These are phyloP conservation scores for Dendrocopos noguchii DNA, from an alignment of 2,113 vertebrate genomes.

Conservation along the genomic window DNA sequence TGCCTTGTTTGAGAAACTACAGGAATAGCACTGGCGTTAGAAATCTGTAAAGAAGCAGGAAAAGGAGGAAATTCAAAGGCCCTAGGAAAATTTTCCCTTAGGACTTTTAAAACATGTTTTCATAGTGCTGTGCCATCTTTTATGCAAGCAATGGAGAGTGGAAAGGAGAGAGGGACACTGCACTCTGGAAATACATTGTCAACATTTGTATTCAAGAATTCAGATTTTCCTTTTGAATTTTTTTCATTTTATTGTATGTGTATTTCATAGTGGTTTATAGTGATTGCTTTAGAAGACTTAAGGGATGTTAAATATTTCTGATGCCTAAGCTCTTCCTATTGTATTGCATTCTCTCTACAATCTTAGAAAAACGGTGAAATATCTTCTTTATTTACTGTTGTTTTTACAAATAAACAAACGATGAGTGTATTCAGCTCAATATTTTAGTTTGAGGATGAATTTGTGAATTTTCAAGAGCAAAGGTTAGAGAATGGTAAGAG, in stretches of 20 bases:
- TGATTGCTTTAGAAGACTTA: neutral
- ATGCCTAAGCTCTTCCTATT: neutral
- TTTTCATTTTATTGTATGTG: conserved; percentile 44
- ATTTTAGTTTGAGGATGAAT: neutral
- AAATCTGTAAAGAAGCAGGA: conserved; percentile 76
- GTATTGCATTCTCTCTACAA: neutral
- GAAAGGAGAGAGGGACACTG: neutral
- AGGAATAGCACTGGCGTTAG: conserved; percentile 73
- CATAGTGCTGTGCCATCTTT: conserved; percentile 61
- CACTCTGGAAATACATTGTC: conserved; percentile 45
- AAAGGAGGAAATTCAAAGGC: conserved; percentile 80
- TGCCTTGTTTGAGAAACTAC: conserved; percentile 73
- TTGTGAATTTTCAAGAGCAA: conserved; percentile 1
- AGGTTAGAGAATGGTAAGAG: neutral
- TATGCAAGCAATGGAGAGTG: conserved; percentile 47
- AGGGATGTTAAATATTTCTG: conserved; percentile 29
- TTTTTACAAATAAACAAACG: neutral
- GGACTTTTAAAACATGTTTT: conserved; percentile 73
- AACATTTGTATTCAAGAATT: conserved; percentile 33
- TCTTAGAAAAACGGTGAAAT: neutral
- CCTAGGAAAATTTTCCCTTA: conserved; percentile 75
- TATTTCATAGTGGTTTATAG: conserved; percentile 37
- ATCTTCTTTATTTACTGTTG: neutral
- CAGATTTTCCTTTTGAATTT: conserved; percentile 48
- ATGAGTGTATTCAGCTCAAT: neutral